Conservation (phyloP, 2,113 vertebrate genomes). For the Chascanopsetta lugubris region DNA sequence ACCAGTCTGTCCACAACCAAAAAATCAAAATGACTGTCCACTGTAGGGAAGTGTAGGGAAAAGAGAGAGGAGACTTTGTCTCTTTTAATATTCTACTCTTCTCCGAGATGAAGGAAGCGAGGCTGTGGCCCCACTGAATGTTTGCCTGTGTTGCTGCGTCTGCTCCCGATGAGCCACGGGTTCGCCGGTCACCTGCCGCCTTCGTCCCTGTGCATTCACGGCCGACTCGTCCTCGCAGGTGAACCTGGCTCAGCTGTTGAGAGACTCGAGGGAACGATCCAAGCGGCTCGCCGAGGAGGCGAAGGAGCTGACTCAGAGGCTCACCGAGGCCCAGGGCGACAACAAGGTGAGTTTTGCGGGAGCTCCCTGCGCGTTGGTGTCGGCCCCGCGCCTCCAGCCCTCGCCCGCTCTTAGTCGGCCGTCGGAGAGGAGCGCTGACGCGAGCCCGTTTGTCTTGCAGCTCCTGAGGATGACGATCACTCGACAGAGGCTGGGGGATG, state of each 20-base stretch:
- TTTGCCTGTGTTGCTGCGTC: background rate
- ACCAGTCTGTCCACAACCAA: too few species aligned
- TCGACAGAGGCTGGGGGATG: conserved; percentile 94
- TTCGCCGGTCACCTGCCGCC: too few species aligned
- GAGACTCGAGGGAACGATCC: conserved; percentile 88
- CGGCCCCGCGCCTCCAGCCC: too few species aligned
- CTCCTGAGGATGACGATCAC: conserved; percentile 98
- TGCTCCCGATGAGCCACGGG: background rate
- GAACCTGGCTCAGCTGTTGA: conserved; percentile 91
- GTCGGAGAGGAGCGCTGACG: background rate
- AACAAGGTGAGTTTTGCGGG: conserved; percentile 87
- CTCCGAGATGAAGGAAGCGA: background rate
- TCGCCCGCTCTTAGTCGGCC: too few species aligned
- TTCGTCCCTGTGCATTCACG: background rate
- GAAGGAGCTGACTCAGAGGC: conserved; percentile 92
- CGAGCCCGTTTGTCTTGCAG: conserved; percentile 65
- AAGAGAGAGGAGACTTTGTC: too few species aligned
- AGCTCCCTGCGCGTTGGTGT: background rate
- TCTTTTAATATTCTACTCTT: too few species aligned
- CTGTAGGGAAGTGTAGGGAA: too few species aligned
- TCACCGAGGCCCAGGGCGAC: conserved; percentile 93
- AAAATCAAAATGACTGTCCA: too few species aligned
- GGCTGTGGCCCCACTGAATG: background rate
- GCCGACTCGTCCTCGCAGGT: conserved; percentile 77
- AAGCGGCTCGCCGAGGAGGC: conserved; percentile 90